Percentiles rank a stretch among this genome's conserved stretches.
phyloP scores from a whole-genome alignment of 2,113 vertebrate genomes.

The Boleophthalmus pectinirostris region DNA sequence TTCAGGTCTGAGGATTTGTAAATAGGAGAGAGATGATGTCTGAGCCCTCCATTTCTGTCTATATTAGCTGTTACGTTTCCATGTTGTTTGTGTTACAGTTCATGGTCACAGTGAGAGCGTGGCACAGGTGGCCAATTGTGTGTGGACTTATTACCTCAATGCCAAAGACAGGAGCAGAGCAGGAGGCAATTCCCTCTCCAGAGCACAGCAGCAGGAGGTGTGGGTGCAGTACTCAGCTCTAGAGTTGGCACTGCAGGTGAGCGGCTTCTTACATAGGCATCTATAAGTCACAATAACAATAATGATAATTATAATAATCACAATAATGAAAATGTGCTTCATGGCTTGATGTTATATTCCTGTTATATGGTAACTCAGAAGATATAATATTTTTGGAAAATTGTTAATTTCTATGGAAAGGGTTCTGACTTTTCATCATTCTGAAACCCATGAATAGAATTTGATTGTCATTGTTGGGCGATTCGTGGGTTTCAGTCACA shows the following conservation, averaged over 20 bases:
- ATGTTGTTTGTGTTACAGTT: slow-evolving; percentile 59
- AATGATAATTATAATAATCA: too few relatives aligned
- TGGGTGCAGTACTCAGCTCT: slow-evolving; percentile 79
- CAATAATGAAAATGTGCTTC: too few relatives aligned
- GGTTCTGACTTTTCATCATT: too few relatives aligned
- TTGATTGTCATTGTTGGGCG: too few relatives aligned
- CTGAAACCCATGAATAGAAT: too few relatives aligned
- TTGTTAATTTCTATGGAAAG: too few relatives aligned
- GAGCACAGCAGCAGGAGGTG: slow-evolving; percentile 68
- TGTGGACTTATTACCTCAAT: slow-evolving; percentile 70
- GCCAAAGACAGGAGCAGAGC: slow-evolving; percentile 43
- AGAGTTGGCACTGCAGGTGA: slow-evolving; percentile 73
- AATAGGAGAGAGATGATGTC: too few relatives aligned
- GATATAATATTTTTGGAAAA: too few relatives aligned
- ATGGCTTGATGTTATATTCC: too few relatives aligned
- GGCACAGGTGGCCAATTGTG: slow-evolving; percentile 59
- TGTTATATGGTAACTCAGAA: too few relatives aligned
- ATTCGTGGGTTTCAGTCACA: too few relatives aligned
- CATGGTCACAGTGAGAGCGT: slow-evolving; percentile 55
- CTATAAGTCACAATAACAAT: not conserved
- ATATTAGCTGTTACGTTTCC: not conserved
- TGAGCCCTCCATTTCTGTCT: not conserved
- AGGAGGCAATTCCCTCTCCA: slow-evolving; percentile 40
- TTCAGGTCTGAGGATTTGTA: too few relatives aligned
- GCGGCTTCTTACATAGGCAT: slow-evolving; percentile 7